These are phyloP conservation scores for Caenorhabditis sinica DNA, from an alignment of 2,888 invertebrate species.

Conservation along the genomic window DNA sequence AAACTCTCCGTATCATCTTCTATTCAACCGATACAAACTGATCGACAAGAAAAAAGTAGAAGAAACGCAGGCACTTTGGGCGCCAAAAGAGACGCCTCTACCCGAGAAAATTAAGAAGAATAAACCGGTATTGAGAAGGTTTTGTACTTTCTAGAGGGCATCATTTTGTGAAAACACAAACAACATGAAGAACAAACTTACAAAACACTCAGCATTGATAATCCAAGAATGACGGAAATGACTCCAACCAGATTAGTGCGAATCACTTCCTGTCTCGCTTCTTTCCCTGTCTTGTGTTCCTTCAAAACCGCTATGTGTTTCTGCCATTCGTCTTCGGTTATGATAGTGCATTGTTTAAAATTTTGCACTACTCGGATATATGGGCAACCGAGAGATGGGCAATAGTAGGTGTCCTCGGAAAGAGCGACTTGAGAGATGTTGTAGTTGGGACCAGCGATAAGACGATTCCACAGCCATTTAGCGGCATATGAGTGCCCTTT, in stretches of 20 bases:
- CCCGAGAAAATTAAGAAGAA: no score
- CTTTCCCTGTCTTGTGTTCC: conserved; percentile 24
- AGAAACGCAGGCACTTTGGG: no score
- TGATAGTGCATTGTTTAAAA: conserved; percentile 73
- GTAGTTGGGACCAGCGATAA: conserved; percentile 80
- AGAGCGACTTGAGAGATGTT: conserved; percentile 76
- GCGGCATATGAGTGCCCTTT: conserved; percentile 82
- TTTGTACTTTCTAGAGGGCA: background rate
- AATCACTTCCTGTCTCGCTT: conserved; percentile 46
- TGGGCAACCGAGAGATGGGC: conserved; percentile 81
- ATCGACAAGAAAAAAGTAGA: no score
- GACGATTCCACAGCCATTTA: conserved; percentile 83
- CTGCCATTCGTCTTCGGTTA: conserved; percentile 73
- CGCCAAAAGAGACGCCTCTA: no score
- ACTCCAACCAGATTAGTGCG: conserved; percentile 59
- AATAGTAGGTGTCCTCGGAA: conserved; percentile 80
- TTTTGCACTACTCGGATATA: conserved; percentile 81
- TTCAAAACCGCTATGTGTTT: background rate
- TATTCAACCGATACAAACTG: no score
- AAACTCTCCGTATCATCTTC: no score
- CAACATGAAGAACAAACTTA: conserved; percentile 8
- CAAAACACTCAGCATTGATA: conserved; percentile 36
- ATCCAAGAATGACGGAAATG: conserved; percentile 26
- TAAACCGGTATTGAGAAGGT: no score
- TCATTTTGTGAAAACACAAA: no score